Evolutionary conservation across 1,140 invertebrate species (phyloP), one percentile per base, ranked within the genome.

Genomic region (Phymorhynchus buccinoides): DNA sequence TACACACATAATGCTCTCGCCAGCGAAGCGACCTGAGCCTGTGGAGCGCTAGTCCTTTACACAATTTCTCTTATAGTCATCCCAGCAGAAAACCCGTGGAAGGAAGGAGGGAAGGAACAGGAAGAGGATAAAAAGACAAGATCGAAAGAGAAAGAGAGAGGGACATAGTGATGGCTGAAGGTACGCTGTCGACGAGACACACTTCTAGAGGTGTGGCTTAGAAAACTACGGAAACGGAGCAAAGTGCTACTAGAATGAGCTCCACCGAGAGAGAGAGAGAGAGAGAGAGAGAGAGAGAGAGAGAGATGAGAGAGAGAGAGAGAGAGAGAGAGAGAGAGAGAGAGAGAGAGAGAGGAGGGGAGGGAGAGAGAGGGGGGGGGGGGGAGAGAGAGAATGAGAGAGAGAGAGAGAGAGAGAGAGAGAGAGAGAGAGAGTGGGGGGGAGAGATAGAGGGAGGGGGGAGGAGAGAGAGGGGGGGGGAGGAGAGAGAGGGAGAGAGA

Each of bases 191-290:
- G 18, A 62, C 56, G 56, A 62, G 56, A 62, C 56, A 62, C 56
- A 62, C 56, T 14, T 62, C 22, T 27, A 62, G n/a, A 62, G 56
- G 18, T 27, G 18, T 22, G 22, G 56, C 56, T 16, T 27, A 62
- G 56, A 62, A n/a, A 62, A 62, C 56, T 62, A 27, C 56, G 56
- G 56, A 62, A 62, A 62, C 56, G 12, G 56, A 4, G 56, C 18
- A 62, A 62, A 62, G 56, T 62, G 56, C 56, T 62, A 27, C 56
- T 27, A 62, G 56, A 62, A 62, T 62, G 56, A 62, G n/a, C 56
- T 0, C 56, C 22, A n/a, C n/a, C n/a, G n/a, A n/a, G n/a, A n/a
- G n/a, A n/a, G 18, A 62, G 56, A 62, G 16, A 62, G 1, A 27
- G n/a, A 62, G 56, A 62, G 56, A 12, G 18, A 22, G 22, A 4